Evolutionary conservation across 2,113 vertebrate genomes (phyloP), one percentile per base, ranked within the genome.

Genomic region (Hiodon alosoides): DNA sequence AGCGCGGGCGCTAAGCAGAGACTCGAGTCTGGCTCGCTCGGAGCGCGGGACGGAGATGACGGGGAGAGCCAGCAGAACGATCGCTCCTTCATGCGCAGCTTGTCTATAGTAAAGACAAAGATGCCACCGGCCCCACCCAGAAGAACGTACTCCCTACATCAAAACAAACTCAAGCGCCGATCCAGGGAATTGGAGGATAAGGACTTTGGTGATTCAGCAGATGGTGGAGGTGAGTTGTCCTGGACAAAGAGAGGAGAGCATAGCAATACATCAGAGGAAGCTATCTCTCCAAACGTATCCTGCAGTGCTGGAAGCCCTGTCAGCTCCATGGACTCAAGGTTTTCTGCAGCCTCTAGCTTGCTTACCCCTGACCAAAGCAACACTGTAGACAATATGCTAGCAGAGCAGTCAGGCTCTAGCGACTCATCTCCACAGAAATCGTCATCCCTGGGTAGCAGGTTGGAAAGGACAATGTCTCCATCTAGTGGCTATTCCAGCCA

Each of bases 401-500:
- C 70, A 73, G 58, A 84, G 74, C 80, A 82, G 13, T 81, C 87
- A 74, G 88, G 88, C 81, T 93, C 91, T 74, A 89, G 84, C 0
- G 89, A 87, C 66, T 87, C 82, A 10, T 92, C 90, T n/a, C 85
- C 85, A 62, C 84, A 86, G 70, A 89, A 87, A 78, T 74, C 73
- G 11, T 69, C 81, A 13, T 80, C 80, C 3, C 83, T 85, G 62
- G 83, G 76, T 4, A 85, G 76, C 48, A 90, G 86, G 77, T 90
- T 90, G 81, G 93, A 95, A 79, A 92, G 94, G 83, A 98, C 97
- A 48, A 89, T 98, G 82, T 98, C 97, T 13, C 96, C 96, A 2
- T 98, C 97, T 73, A 99, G 96, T n/a, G 96, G 96, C 16, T 98
- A 98, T 81, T 98, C 97, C 0, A 99, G 96, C 84, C 96, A 98